A percentile compares a stretch with the other conserved stretches of the same genome.
These are phyloP conservation scores for Nymphalis c-album DNA, from an alignment of 2,888 invertebrate species.

Conservation along the genomic window DNA sequence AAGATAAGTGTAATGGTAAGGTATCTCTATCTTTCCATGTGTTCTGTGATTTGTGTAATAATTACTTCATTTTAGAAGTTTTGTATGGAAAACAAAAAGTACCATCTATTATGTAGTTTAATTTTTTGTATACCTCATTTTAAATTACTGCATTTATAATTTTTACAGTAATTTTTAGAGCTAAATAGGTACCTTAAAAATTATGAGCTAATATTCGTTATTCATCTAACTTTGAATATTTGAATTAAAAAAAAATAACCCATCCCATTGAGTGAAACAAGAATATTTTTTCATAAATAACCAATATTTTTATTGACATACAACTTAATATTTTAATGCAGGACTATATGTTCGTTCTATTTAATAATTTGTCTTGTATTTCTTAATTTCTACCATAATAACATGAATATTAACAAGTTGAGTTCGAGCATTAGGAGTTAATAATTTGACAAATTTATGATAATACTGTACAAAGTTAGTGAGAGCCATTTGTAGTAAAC, in stretches of 20 bases:
- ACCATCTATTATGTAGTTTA: conserved; percentile 13
- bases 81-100: conserved; percentile 31
- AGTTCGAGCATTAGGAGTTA: conserved; percentile 91
- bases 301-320: neutral
- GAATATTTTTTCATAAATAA: too few species aligned
- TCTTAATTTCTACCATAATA: conserved; percentile 99
- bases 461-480: conserved; percentile 98
- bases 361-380: conserved; percentile 97
- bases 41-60: conserved; percentile 47
- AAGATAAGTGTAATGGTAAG: conserved; percentile 18
- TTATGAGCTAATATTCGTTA: too few species aligned
- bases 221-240: too few species aligned
- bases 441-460: conserved; percentile 96
- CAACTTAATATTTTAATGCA: neutral
- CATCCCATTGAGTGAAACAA: too few species aligned
- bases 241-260: too few species aligned
- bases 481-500: conserved; percentile 95
- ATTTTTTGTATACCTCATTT: neutral
- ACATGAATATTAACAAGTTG: conserved; percentile 99
- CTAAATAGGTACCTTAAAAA: too few species aligned
- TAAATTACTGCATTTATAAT: neutral
- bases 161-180: too few species aligned
- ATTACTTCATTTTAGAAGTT: conserved; percentile 47
- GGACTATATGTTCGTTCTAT: conserved; percentile 10
- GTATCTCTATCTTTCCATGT: conserved; percentile 18